A percentile compares a stretch with the other conserved stretches of the same genome.
These are phyloP conservation scores for Corythoichthys haematopterus DNA, from an alignment of 2,113 vertebrate genomes.

Conservation along the genomic window DNA sequence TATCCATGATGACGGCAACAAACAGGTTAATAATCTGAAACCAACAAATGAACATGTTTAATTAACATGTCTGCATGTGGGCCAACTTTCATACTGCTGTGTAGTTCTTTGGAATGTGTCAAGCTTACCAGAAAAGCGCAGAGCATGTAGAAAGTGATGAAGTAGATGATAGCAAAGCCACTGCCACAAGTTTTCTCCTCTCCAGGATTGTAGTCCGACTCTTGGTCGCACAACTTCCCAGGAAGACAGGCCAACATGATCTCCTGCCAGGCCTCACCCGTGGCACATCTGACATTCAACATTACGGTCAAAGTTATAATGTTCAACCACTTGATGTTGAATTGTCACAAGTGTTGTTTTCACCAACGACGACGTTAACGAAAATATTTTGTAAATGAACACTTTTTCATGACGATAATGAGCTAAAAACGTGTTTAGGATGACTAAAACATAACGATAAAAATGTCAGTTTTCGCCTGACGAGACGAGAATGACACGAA, in stretches of 20 bases:
- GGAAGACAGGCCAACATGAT: slow-evolving; percentile 96
- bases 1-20: slow-evolving; percentile 99
- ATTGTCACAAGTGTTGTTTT: background rate
- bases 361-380: no score
- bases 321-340: background rate
- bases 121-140: slow-evolving; percentile 91
- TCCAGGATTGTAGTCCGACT: slow-evolving; percentile 86
- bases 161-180: slow-evolving; percentile 93
- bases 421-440: no score
- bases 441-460: no score
- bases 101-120: background rate
- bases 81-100: background rate
- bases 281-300: slow-evolving; percentile 81
- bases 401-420: no score
- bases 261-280: slow-evolving; percentile 97
- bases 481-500: no score
- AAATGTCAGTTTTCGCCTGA: no score
- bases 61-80: background rate
- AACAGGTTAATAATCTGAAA: slow-evolving; percentile 96
- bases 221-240: slow-evolving; percentile 87
- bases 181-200: slow-evolving; percentile 92
- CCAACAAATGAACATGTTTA: background rate
- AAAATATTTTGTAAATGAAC: no score
- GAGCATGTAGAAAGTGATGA: slow-evolving; percentile 99
- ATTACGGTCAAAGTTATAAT: background rate